Conservation (phyloP, 2,113 vertebrate species). For the Aphyosemion australe region DNA sequence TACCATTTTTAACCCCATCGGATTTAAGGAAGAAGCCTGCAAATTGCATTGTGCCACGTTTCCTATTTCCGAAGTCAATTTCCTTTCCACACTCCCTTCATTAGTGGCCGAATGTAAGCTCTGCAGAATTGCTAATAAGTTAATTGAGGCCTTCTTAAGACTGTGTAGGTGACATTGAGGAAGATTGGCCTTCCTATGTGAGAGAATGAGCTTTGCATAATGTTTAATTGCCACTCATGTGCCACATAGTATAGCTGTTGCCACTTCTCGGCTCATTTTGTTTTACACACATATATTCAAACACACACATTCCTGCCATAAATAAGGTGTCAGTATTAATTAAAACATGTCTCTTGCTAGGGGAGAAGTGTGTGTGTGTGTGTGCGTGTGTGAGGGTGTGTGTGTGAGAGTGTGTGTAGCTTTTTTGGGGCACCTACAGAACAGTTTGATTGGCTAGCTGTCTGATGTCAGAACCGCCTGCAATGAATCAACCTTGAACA, state of each 20-base stretch:
- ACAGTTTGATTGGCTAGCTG: slow-evolving; percentile 66
- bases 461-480: slow-evolving; percentile 48
- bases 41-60: slow-evolving; percentile 20
- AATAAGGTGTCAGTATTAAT: slow-evolving; percentile 66
- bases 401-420: not conserved
- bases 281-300: slow-evolving; percentile 17
- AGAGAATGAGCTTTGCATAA: slow-evolving; percentile 69
- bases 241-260: slow-evolving; percentile 28
- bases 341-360: slow-evolving; percentile 50
- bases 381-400: no score
- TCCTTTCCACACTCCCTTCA: slow-evolving; percentile 53
- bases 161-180: slow-evolving; percentile 75
- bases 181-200: slow-evolving; percentile 58
- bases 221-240: slow-evolving; percentile 57
- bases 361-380: slow-evolving; percentile 3
- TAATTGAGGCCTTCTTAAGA: slow-evolving; percentile 73
- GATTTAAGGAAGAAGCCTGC: not conserved
- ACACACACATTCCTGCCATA: slow-evolving; percentile 27
- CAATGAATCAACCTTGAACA: slow-evolving; percentile 66
- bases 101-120: slow-evolving; percentile 61
- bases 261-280: slow-evolving; percentile 17
- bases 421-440: slow-evolving; percentile 29
- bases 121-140: slow-evolving; percentile 63
- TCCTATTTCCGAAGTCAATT: slow-evolving; percentile 55
- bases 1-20: no score